Evolutionary conservation across 1,140 invertebrate genomes (phyloP).

Genomic region (Panagrolaimus sp.): DNA sequence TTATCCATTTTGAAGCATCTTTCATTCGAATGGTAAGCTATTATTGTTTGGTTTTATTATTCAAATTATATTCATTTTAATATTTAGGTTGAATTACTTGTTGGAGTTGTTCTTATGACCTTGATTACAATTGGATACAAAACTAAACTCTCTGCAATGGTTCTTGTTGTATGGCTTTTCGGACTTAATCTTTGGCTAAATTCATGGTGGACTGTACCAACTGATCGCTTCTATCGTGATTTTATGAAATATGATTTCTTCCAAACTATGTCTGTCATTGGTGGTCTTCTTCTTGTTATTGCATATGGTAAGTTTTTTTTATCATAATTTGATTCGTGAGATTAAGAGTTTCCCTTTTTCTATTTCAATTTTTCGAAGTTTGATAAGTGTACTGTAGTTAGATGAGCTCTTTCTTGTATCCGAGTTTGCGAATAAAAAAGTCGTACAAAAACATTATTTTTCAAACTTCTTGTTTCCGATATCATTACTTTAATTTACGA

Average conservation of each 20-base stretch:
- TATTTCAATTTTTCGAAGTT: no score
- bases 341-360: no score
- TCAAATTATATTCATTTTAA: slow-evolving; percentile 17
- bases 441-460: no score
- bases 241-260: slow-evolving; percentile 99
- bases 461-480: no score
- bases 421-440: no score
- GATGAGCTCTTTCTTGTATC: no score
- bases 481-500: no score
- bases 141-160: slow-evolving; percentile 91
- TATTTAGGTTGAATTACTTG: slow-evolving; percentile 76
- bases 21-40: slow-evolving; percentile 69
- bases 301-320: no score
- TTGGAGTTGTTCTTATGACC: slow-evolving; percentile 88
- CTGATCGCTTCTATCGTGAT: slow-evolving; percentile 88
- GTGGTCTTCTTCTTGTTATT: slow-evolving; percentile 96
- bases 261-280: slow-evolving; percentile 77
- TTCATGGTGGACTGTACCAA: slow-evolving; percentile 91
- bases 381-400: no score
- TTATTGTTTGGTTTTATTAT: slow-evolving; percentile 21
- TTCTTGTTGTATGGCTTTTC: slow-evolving; percentile 82
- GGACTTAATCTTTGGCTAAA: slow-evolving; percentile 93
- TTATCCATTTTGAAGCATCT: slow-evolving; percentile 84
- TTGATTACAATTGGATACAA: slow-evolving; percentile 94
- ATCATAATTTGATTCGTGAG: no score